Evolutionary conservation across 2,888 invertebrate species (phyloP).

Genomic region (Drosophila mimetica): DNA sequence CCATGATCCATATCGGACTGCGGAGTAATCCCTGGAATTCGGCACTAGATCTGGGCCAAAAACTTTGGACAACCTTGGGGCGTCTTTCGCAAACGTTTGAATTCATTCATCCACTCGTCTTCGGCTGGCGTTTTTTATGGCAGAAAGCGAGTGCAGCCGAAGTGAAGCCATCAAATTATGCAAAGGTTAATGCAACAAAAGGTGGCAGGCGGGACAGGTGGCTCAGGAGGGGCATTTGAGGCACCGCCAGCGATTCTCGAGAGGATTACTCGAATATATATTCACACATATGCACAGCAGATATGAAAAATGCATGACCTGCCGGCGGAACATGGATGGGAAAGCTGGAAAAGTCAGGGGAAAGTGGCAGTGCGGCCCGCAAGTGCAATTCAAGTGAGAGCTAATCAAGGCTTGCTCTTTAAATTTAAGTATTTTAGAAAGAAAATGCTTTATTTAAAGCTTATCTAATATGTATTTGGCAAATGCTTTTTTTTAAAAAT

Average conservation of each 20-base stretch:
- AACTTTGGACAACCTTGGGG: slow-evolving; percentile 5
- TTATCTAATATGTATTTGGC: no score
- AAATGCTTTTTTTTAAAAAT: no score
- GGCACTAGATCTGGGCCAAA: not conserved
- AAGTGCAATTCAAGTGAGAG: not conserved
- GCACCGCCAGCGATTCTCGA: not conserved
- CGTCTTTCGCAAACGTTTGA: slow-evolving; percentile 5
- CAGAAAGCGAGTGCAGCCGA: slow-evolving; percentile 8
- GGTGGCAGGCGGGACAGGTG: slow-evolving; percentile 9
- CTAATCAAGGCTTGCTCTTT: not conserved
- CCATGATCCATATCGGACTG: not conserved
- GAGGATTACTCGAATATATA: slow-evolving; percentile 15
- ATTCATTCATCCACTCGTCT: slow-evolving; percentile 11
- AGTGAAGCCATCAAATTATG: slow-evolving; percentile 60
- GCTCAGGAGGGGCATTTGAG: not conserved
- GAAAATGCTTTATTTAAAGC: not conserved
- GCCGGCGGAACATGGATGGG: not conserved
- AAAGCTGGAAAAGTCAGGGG: not conserved
- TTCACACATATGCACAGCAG: slow-evolving; percentile 10
- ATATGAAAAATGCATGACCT: slow-evolving; percentile 29
- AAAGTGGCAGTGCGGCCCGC: not conserved
- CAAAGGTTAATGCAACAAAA: slow-evolving; percentile 56
- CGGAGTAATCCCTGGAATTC: not conserved
- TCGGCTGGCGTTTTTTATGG: not conserved
- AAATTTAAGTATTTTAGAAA: not conserved